These are phyloP conservation scores for Blennius ocellaris DNA, from an alignment of 2,113 vertebrate species.

Conservation along the genomic window DNA sequence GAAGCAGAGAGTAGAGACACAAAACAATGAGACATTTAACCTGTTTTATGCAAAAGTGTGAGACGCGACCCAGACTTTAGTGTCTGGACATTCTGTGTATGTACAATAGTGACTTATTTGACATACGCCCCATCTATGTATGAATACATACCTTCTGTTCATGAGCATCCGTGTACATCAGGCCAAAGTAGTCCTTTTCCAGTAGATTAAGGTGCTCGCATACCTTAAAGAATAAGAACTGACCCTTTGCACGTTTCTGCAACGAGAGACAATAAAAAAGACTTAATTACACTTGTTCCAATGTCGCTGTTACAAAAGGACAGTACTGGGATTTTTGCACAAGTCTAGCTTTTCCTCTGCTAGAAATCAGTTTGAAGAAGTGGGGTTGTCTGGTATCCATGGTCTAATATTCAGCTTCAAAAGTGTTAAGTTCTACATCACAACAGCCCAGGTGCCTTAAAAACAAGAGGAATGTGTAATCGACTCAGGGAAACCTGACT, in stretches of 20 bases:
- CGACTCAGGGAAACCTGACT: too few species aligned
- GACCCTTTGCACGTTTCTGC: constrained; percentile 79
- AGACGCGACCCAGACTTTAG: not conserved
- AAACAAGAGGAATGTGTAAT: too few species aligned
- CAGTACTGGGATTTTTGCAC: too few species aligned
- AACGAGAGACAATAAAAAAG: not conserved
- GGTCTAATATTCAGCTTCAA: too few species aligned
- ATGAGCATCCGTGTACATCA: constrained; percentile 69
- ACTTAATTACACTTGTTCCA: not conserved
- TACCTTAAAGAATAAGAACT: constrained; percentile 78
- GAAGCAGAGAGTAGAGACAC: not conserved
- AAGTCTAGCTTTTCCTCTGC: too few species aligned
- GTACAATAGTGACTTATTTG: constrained; percentile 11
- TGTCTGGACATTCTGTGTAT: not conserved
- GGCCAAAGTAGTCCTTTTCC: constrained; percentile 81
- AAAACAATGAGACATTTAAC: constrained; percentile 3
- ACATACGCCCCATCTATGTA: not conserved
- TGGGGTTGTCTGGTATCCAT: too few species aligned
- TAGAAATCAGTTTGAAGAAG: too few species aligned
- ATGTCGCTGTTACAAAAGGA: too few species aligned
- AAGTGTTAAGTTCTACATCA: too few species aligned
- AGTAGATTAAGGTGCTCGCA: constrained; percentile 78
- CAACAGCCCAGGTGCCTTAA: too few species aligned
- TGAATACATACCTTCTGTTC: constrained; percentile 64
- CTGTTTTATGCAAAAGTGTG: not conserved